Percentiles rank a stretch among this genome's conserved stretches.
Evolutionary conservation across 2,888 invertebrate genomes (phyloP).

Genomic region (Nycteola revayana): DNA sequence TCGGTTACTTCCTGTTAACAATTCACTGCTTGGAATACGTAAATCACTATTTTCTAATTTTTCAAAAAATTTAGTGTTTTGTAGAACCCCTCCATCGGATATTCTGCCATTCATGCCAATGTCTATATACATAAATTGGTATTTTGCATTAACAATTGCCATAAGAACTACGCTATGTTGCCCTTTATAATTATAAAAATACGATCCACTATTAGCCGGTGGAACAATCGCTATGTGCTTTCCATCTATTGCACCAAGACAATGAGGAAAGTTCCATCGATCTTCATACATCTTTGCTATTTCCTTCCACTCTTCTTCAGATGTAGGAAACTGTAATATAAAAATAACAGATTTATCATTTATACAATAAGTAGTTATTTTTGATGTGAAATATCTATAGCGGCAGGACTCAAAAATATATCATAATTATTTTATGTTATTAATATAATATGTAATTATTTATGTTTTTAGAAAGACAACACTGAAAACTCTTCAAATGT

Average conservation of each 20-base stretch:
- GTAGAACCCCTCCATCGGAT: slow-evolving; percentile 6
- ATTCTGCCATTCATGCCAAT: slow-evolving; percentile 7
- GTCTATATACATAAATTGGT: not conserved
- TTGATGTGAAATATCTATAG: slow-evolving; percentile 1
- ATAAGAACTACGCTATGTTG: slow-evolving; percentile 15
- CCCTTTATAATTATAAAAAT: slow-evolving; percentile 34
- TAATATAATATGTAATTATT: too few species aligned
- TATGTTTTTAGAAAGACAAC: too few species aligned
- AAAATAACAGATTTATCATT: slow-evolving; percentile 1
- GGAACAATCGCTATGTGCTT: slow-evolving; percentile 26
- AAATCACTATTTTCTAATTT: slow-evolving; percentile 3
- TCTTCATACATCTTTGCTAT: slow-evolving; percentile 27
- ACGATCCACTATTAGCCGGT: slow-evolving; percentile 23
- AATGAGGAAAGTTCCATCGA: slow-evolving; percentile 35
- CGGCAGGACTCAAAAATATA: not conserved
- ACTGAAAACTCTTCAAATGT: too few species aligned
- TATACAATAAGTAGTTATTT: slow-evolving; percentile 2
- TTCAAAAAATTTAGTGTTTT: slow-evolving; percentile 5
- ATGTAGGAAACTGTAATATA: slow-evolving; percentile 1
- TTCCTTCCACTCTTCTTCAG: slow-evolving; percentile 25
- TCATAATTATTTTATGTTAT: too few species aligned
- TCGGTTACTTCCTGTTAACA: slow-evolving; percentile 3
- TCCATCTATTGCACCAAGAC: slow-evolving; percentile 27
- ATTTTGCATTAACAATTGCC: slow-evolving; percentile 25
- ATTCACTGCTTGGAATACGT: slow-evolving; percentile 3